phyloP scores from a whole-genome alignment of 2,113 vertebrate genomes.

The Puffinus mauretanicus region DNA sequence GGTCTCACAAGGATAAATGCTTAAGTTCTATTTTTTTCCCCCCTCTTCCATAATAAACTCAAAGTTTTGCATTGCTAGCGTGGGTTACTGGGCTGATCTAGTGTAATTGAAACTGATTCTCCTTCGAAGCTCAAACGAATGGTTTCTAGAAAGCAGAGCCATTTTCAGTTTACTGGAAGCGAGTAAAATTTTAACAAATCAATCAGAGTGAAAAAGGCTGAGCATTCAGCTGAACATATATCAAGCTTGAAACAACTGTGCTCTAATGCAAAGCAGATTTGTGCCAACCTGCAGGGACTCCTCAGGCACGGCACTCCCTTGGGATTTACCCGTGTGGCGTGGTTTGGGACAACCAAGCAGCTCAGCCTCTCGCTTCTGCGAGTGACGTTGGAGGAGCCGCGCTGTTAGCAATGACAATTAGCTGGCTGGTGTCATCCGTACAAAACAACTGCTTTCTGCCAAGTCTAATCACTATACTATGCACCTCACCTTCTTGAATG shows the following conservation, averaged over 20 bases:
- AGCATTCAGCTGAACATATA: rapidly evolving
- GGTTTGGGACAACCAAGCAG: background rate
- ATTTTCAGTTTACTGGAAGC: background rate
- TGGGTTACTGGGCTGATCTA: background rate
- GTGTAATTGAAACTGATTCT: background rate
- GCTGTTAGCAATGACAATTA: background rate
- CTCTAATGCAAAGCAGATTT: background rate
- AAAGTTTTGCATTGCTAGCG: background rate
- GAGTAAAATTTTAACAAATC: background rate
- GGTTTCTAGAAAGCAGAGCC: background rate
- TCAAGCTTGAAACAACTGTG: background rate
- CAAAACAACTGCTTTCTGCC: slow-evolving; percentile 3
- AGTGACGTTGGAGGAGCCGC: background rate
- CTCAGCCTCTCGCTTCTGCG: background rate
- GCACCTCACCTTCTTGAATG: slow-evolving; percentile 43
- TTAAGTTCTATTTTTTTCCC: background rate
- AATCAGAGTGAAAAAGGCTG: background rate
- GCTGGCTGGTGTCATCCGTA: background rate
- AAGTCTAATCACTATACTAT: slow-evolving; percentile 6
- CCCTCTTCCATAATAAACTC: background rate
- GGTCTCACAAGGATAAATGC: background rate
- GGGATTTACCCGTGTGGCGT: background rate
- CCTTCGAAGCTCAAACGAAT: background rate
- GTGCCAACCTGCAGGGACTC: background rate
- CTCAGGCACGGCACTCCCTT: background rate